These are phyloP conservation scores for Amphiduros pacificus DNA, from an alignment of 2,888 invertebrate species.

Conservation along the genomic window DNA sequence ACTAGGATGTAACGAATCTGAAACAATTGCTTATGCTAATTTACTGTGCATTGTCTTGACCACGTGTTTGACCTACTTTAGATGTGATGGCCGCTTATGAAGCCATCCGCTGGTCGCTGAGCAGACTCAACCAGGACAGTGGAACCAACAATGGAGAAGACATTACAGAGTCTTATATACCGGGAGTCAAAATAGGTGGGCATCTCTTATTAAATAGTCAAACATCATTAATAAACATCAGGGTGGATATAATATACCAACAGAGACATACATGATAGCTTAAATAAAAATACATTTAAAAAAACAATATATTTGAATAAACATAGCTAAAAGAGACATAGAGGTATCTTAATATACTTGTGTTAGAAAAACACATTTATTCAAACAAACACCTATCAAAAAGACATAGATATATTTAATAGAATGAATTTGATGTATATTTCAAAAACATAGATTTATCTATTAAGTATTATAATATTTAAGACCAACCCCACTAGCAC, in stretches of 20 bases:
- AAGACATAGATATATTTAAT: neutral
- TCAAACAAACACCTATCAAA: neutral
- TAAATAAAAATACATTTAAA: too few relatives aligned
- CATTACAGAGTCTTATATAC: slow-evolving; percentile 19
- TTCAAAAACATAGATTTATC: neutral
- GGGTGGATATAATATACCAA: neutral
- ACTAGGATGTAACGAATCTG: too few relatives aligned
- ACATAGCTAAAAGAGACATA: too few relatives aligned
- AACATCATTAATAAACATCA: too few relatives aligned
- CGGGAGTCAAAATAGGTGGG: slow-evolving; percentile 22
- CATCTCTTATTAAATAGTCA: neutral
- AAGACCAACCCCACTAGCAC: too few relatives aligned
- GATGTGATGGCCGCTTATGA: slow-evolving; percentile 13
- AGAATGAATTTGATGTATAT: neutral
- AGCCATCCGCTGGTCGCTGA: slow-evolving; percentile 17
- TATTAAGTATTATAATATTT: too few relatives aligned
- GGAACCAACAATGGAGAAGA: slow-evolving; percentile 12
- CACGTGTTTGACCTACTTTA: too few relatives aligned
- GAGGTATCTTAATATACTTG: too few relatives aligned
- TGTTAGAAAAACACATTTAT: too few relatives aligned
- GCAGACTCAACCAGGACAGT: slow-evolving; percentile 15
- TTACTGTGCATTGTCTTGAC: too few relatives aligned
- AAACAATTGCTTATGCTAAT: too few relatives aligned
- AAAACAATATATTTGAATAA: too few relatives aligned
- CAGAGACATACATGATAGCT: neutral